Conservation (phyloP, 2,888 invertebrate genomes). For the Melinopterus prodromus region DNA sequence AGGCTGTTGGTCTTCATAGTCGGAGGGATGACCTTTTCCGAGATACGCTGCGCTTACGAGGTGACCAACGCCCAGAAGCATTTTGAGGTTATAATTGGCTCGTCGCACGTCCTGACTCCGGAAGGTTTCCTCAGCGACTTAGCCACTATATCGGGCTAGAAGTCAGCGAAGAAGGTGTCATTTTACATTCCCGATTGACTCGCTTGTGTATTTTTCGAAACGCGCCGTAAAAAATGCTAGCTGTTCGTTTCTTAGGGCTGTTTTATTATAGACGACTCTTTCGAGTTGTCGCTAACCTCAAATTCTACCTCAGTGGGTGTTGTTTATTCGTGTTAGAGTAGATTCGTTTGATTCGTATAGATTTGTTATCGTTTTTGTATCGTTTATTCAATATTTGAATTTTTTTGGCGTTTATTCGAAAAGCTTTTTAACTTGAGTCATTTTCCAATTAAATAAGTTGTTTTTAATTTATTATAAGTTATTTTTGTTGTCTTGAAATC, state of each 20-base stretch:
- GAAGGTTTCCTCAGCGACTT: conserved; percentile 94
- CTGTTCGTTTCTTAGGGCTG: neutral
- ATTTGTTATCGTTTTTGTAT: too few relatives aligned
- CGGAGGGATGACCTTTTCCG: conserved; percentile 95
- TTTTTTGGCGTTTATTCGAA: too few relatives aligned
- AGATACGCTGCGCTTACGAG: conserved; percentile 98
- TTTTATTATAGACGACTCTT: too few relatives aligned
- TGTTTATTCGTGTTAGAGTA: too few relatives aligned
- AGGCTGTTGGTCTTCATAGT: conserved; percentile 95
- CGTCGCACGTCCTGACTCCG: conserved; percentile 95
- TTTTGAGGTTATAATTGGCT: conserved; percentile 99
- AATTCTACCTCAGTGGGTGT: too few relatives aligned
- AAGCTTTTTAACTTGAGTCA: too few relatives aligned
- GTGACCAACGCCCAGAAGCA: conserved; percentile 94
- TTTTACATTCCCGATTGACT: conserved; percentile 52
- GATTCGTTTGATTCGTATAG: too few relatives aligned
- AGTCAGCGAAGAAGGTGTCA: conserved; percentile 56
- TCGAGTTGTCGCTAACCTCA: too few relatives aligned
- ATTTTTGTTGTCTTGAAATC: too few relatives aligned
- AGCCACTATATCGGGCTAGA: conserved; percentile 74
- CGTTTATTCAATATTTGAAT: too few relatives aligned
- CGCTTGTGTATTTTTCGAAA: neutral
- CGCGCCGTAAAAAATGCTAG: neutral
- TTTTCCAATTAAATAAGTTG: too few relatives aligned
- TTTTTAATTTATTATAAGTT: too few relatives aligned